A percentile compares a stretch with the other conserved stretches of the same genome.
These are phyloP conservation scores for Morpho achilles DNA, from an alignment of 2,888 invertebrate species.

Conservation along the genomic window DNA sequence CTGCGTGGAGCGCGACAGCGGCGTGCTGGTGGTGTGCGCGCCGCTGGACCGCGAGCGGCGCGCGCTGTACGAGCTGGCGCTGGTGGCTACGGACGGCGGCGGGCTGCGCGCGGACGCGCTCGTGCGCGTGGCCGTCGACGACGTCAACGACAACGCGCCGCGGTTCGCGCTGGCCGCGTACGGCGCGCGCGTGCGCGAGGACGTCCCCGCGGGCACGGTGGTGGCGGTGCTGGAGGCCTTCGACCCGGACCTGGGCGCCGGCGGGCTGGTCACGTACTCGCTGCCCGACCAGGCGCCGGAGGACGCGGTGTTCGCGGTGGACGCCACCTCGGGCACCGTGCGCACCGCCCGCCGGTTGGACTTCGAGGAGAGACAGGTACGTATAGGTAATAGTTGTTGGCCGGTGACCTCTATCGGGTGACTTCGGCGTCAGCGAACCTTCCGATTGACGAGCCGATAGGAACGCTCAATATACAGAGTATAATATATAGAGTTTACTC, in stretches of 20 bases:
- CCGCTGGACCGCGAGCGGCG: conserved; percentile 91
- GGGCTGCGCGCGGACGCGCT: conserved; percentile 89
- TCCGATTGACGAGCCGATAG: no score
- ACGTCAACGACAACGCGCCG: conserved; percentile 94
- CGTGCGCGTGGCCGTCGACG: conserved; percentile 89
- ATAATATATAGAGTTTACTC: no score
- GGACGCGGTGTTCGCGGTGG: conserved; percentile 88
- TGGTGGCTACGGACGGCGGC: conserved; percentile 89
- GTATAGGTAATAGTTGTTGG: no score
- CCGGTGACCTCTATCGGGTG: no score
- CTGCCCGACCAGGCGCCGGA: conserved; percentile 83
- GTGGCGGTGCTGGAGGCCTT: conserved; percentile 89
- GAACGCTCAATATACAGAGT: no score
- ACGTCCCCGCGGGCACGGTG: conserved; percentile 92
- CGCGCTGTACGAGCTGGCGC: conserved; percentile 87
- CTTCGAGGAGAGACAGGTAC: conserved; percentile 90
- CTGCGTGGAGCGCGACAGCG: conserved; percentile 86
- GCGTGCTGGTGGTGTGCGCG: conserved; percentile 87
- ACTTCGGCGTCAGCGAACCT: no score
- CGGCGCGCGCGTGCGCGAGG: conserved; percentile 91
- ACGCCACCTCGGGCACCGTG: conserved; percentile 91
- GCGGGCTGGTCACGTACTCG: conserved; percentile 90
- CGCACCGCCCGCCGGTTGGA: conserved; percentile 88
- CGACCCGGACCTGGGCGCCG: conserved; percentile 91
- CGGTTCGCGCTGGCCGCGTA: conserved; percentile 88